Base-by-base conservation (phyloP, 2,888 invertebrate genomes). In the Chirona hameri region DNA sequence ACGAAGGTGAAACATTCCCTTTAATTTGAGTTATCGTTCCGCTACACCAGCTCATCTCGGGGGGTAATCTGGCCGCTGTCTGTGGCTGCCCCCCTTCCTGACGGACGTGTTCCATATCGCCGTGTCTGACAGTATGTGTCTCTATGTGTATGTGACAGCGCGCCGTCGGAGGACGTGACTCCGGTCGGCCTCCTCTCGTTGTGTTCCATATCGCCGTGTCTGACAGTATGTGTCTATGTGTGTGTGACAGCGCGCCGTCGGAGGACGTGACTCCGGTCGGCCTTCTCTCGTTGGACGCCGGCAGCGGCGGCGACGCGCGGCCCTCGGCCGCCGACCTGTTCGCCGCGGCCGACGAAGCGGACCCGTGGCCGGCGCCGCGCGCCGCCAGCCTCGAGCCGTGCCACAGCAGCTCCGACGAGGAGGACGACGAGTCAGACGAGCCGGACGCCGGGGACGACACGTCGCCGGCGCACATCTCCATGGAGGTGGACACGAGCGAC, bases 261-360 rank as follows among this genome's bases (percentile, higher is more conserved):
- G 76, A 76, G 46, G 39, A 76, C 39, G 39, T 76, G 76, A 76
- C 76, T 7, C 76, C 76, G 46, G 76, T 76, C 24, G 76, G 76
- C 9, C 39, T 76, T 24, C 76, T 76, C 21, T 39, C 76, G 9
- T 39, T 76, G 76, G 76, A 76, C 76, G 24, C 21, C 39, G 46
- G 18, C 76, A 24, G 9, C 39, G 46, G 18, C 24, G 46, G 7
- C 24, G 76, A 76, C 18, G 39, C 24, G 46, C 76, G 76, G 24
- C 76, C 39, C 7, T 76, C 76, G 52, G 80, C 80, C 52, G 80
- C 52, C 52, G 80, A 80, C 18, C 80, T 80, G 80, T 80, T 80
- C 80, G 52, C 27, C 52, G 52, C 14, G 4, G 27, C 55, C 27
- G 52, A 29, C 52, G 80, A 52, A 15, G 15, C 21, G 9, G 80